phyloP scores from a whole-genome alignment of 2,888 invertebrate genomes.

The Drosophila rubida region DNA sequence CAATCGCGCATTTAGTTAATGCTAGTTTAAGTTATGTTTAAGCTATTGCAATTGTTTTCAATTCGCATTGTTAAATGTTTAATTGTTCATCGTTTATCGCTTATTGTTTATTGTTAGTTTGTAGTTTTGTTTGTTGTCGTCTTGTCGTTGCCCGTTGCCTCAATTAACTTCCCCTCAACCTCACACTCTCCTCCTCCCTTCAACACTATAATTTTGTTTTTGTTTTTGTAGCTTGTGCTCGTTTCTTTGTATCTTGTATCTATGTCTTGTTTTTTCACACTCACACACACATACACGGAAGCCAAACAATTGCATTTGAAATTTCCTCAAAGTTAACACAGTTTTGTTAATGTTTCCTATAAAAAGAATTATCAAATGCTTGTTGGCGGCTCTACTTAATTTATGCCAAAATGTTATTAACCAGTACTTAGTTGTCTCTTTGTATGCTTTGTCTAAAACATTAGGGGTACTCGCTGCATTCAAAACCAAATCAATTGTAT shows the following conservation, averaged over 20 bases:
- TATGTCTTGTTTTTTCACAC: conserved; percentile 30
- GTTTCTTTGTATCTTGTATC: conserved; percentile 36
- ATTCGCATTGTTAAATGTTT: conserved; percentile 36
- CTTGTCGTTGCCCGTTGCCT: conserved; percentile 58
- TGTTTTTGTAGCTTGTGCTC: conserved; percentile 41
- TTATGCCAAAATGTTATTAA: conserved; percentile 31
- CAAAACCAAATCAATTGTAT: too few relatives aligned
- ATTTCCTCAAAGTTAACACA: conserved; percentile 26
- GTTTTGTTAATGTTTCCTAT: conserved; percentile 14
- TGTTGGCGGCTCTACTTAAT: conserved; percentile 31
- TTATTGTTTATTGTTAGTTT: conserved; percentile 31
- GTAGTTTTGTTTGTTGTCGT: conserved; percentile 63
- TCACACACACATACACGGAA: conserved; percentile 16
- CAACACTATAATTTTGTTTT: conserved; percentile 10
- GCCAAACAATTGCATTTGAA: conserved; percentile 30
- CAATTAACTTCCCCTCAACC: conserved; percentile 38
- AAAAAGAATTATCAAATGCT: conserved; percentile 29
- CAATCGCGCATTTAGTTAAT: conserved; percentile 30
- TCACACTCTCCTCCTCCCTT: neutral
- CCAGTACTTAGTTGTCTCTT: conserved; percentile 3
- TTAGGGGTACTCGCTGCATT: conserved; percentile 27
- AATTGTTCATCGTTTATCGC: conserved; percentile 35
- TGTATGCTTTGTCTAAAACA: conserved; percentile 12
- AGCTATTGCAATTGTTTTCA: conserved; percentile 36
- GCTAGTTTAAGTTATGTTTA: conserved; percentile 40